phyloP scores from a whole-genome alignment of 2,888 invertebrate genomes.

The Drosophila limbata region DNA sequence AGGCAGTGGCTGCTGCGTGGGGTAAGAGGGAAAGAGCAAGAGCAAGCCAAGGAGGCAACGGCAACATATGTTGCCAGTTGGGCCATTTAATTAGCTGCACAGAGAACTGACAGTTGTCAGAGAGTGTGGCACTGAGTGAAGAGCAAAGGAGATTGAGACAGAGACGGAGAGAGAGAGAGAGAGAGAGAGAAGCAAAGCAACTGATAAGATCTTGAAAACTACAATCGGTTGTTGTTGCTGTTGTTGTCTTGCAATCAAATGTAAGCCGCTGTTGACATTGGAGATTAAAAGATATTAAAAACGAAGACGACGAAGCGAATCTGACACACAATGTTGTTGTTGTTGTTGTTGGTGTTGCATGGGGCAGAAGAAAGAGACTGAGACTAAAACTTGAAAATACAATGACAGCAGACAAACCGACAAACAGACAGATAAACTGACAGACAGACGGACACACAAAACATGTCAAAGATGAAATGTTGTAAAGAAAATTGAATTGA shows the following conservation, averaged over 20 bases:
- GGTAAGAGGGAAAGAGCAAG: constrained; percentile 38
- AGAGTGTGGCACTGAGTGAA: constrained; percentile 57
- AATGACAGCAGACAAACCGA: constrained; percentile 52
- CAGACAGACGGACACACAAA: constrained; percentile 55
- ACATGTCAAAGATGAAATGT: constrained; percentile 79
- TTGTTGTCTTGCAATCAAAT: constrained; percentile 81
- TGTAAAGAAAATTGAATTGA: constrained; percentile 79
- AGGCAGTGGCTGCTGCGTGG: constrained; percentile 54
- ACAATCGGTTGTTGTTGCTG: constrained; percentile 50
- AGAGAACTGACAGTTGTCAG: constrained; percentile 71
- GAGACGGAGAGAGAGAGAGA: constrained; percentile 13
- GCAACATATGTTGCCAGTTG: constrained; percentile 78
- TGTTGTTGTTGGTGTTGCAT: constrained; percentile 41
- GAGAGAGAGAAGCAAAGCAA: constrained; percentile 36
- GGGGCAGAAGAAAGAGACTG: constrained; percentile 39
- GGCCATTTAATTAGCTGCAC: constrained; percentile 77
- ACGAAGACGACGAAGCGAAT: constrained; percentile 68
- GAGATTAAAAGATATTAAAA: constrained; percentile 82
- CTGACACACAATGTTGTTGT: constrained; percentile 50
- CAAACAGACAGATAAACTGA: constrained; percentile 30
- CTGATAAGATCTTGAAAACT: constrained; percentile 74
- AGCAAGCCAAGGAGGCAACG: not conserved
- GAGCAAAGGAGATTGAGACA: constrained; percentile 22
- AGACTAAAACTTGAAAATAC: constrained; percentile 40
- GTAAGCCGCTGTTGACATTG: constrained; percentile 83